phyloP scores from a whole-genome alignment of 1,140 invertebrate species.

The Pseudomyrmex dendroicus region DNA sequence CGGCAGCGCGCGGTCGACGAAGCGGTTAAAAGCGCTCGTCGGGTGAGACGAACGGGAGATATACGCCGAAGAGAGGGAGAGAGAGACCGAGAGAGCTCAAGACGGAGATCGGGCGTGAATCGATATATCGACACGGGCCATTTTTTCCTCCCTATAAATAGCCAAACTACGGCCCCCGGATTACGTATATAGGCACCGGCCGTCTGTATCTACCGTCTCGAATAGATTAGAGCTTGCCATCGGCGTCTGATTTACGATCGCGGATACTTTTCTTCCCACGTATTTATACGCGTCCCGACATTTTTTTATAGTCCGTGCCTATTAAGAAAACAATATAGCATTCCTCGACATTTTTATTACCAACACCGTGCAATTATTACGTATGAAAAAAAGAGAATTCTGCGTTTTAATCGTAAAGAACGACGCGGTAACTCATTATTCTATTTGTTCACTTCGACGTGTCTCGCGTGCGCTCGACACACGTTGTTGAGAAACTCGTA shows the following conservation, averaged over 20 bases:
- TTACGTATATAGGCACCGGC: slow-evolving; percentile 63
- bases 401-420: not conserved
- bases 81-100: slow-evolving; percentile 20
- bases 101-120: slow-evolving; percentile 66
- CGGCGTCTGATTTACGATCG: slow-evolving; percentile 69
- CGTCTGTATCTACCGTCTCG: slow-evolving; percentile 25
- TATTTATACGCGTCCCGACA: not conserved
- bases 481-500: too few species aligned
- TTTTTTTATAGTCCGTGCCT: not conserved
- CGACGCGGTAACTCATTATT: too few species aligned
- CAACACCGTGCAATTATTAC: not conserved
- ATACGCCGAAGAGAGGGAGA: not conserved
- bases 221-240: slow-evolving; percentile 67
- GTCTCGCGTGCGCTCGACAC: not conserved
- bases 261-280: slow-evolving; percentile 65
- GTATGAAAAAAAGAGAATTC: not conserved
- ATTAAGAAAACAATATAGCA: slow-evolving; percentile 14
- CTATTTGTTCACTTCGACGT: not conserved
- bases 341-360: not conserved
- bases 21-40: slow-evolving; percentile 52
- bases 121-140: slow-evolving; percentile 75
- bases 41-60: slow-evolving; percentile 25
- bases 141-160: slow-evolving; percentile 74
- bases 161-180: slow-evolving; percentile 66
- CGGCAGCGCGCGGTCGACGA: slow-evolving; percentile 33